These are phyloP conservation scores for Chionomys nivalis DNA, from an alignment of 2,113 vertebrate species.

Conservation along the genomic window DNA sequence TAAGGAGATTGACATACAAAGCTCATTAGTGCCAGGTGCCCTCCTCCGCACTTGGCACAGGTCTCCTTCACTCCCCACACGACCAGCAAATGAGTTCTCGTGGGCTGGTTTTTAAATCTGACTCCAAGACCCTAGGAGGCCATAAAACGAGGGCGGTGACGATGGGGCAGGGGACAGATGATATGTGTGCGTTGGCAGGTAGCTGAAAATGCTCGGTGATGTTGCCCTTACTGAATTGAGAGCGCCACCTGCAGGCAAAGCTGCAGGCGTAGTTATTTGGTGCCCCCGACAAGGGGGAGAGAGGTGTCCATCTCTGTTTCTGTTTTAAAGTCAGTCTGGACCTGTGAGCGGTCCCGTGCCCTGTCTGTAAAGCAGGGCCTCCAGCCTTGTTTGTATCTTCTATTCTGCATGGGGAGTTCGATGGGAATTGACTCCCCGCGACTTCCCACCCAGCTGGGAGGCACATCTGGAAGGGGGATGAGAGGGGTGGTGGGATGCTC, in stretches of 20 bases:
- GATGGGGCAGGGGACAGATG: not conserved
- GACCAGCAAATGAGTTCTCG: too few relatives aligned
- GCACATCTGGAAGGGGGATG: not conserved
- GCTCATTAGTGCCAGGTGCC: not conserved
- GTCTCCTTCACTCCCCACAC: not conserved
- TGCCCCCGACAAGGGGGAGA: fast-evolving
- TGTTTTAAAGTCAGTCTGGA: not conserved
- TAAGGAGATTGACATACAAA: not conserved
- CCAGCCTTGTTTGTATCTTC: not conserved
- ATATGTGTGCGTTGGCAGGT: not conserved
- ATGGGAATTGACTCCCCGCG: not conserved
- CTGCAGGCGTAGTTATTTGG: not conserved
- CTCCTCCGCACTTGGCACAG: not conserved
- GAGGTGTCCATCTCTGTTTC: not conserved
- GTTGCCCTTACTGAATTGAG: too few relatives aligned
- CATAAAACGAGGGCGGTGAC: not conserved
- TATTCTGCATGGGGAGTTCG: not conserved
- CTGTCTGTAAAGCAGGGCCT: not conserved
- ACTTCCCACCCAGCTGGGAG: constrained; percentile 45
- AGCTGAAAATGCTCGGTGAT: not conserved
- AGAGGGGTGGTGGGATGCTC: not conserved
- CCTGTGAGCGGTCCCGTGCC: fast-evolving
- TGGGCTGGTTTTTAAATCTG: not conserved
- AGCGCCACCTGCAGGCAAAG: not conserved
- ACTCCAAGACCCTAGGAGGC: not conserved